A percentile compares a stretch with the other conserved stretches of the same genome.
Conservation (phyloP, 2,113 vertebrate genomes). For the Eclectus roratus region DNA sequence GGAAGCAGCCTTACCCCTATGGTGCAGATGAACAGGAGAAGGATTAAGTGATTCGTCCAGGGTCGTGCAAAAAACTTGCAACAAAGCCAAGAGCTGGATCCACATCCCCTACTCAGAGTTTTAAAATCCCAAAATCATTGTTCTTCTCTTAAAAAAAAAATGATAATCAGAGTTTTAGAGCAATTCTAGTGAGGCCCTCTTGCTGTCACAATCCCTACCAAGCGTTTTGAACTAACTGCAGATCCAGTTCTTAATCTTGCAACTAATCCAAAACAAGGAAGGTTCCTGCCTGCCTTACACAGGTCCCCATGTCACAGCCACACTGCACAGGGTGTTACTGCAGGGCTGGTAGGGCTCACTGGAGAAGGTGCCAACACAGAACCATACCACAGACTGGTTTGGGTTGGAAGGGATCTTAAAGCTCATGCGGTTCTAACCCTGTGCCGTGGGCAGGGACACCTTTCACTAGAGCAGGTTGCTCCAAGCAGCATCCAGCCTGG, state of each 20-base stretch:
- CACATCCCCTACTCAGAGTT: not conserved
- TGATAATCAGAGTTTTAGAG: not conserved
- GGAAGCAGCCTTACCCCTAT: not conserved
- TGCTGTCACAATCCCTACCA: not conserved
- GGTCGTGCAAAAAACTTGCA: not conserved
- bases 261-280: not conserved
- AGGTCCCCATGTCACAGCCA: not conserved
- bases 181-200: not conserved
- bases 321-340: accelerated
- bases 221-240: not conserved
- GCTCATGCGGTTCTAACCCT: not conserved
- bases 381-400: not conserved
- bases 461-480: not conserved
- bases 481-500: not conserved
- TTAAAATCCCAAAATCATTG: not conserved
- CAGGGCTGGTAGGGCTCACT: not conserved
- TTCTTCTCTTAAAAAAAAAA: not conserved
- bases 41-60: not conserved
- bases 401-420: not conserved
- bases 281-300: not conserved
- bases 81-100: not conserved
- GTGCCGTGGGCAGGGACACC: not conserved
- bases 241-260: not conserved
- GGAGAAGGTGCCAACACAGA: not conserved
- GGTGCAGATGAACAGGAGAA: not conserved